Evolutionary conservation across 2,113 vertebrate genomes (phyloP).

Genomic region (Grallaria varia): DNA sequence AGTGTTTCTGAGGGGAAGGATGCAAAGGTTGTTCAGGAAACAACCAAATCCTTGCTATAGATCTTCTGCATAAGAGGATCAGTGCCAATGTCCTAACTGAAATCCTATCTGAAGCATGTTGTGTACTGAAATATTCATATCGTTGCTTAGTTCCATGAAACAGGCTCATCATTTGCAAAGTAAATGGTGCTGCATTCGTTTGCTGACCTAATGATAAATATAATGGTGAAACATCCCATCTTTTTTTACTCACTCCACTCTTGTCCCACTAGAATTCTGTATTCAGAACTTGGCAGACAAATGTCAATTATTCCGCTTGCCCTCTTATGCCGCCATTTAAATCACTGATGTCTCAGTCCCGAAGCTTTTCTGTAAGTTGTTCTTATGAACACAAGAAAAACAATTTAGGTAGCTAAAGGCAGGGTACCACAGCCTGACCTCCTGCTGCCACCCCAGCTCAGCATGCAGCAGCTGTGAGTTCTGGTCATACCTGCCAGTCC

Average conservation of each 20-base stretch:
- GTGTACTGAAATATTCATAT: neutral
- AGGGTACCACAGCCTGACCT: neutral
- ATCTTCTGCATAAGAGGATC: neutral
- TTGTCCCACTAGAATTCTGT: neutral
- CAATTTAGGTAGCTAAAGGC: neutral
- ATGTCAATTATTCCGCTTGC: neutral
- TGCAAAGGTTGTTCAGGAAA: neutral
- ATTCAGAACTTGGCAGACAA: neutral
- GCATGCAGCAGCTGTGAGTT: fast-evolving
- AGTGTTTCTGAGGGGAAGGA: neutral
- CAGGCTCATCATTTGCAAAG: neutral
- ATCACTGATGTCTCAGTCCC: neutral
- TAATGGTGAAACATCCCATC: neutral
- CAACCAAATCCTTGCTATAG: neutral
- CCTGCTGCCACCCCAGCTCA: neutral
- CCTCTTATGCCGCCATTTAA: neutral
- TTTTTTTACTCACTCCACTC: neutral
- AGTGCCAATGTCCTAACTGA: neutral
- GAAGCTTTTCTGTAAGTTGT: neutral
- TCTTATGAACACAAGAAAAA: neutral
- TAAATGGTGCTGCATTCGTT: neutral
- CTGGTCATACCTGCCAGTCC: neutral
- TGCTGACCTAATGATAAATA: neutral
- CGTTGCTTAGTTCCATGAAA: neutral
- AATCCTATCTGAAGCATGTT: neutral